Evolutionary conservation across 2,888 invertebrate species (phyloP), one percentile per base, ranked within the genome.

Genomic region (Drosophila gaucha): DNA sequence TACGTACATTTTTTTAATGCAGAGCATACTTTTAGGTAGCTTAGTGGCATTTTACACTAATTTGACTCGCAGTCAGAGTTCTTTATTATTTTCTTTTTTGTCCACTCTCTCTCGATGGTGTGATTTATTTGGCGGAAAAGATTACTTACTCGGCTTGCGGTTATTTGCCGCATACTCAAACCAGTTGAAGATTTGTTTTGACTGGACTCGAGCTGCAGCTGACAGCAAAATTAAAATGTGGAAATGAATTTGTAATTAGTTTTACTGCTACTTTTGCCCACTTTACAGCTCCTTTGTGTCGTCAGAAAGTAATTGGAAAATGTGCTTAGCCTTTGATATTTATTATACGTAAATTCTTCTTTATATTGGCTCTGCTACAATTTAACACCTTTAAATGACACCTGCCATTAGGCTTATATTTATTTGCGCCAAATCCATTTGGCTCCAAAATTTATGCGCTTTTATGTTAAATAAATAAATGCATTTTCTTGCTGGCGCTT

Each of bases 51-150:
- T 78, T 83, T 89, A 78, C 88, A 89, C 89, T 90, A 89, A 89
- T 89, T 89, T 89, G 85, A 74, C 73, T 82, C 63, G 56, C 66
- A 68, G 54, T 72, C 70, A 49, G 44, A 60, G 62, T 67, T 51
- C 70, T 60, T 74, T 59, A 44, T 49, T 49, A 28, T 31, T 36
- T 50, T 38, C 35, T 6, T 26, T 38, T 20, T 47, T 57, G 22
- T 30, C 30, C 26, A 30, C 28, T 33, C 55, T 58, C 57, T 50
- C 73, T 77, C 89, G 87, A 89, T 89, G 84, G 88, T 89, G 89
- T 90, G 90, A 90, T 90, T 90, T 90, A 90, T 90, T 90, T 90
- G 89, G 84, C 89, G 90, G 88, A 90, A 90, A 89, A 89, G 88
- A 90, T 90, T 90, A 90, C 80, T 80, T 85, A 77, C 88, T 77